Evolutionary conservation across 2,888 invertebrate species (phyloP), one percentile per base, ranked within the genome.

Genomic region (Blomia tropicalis): DNA sequence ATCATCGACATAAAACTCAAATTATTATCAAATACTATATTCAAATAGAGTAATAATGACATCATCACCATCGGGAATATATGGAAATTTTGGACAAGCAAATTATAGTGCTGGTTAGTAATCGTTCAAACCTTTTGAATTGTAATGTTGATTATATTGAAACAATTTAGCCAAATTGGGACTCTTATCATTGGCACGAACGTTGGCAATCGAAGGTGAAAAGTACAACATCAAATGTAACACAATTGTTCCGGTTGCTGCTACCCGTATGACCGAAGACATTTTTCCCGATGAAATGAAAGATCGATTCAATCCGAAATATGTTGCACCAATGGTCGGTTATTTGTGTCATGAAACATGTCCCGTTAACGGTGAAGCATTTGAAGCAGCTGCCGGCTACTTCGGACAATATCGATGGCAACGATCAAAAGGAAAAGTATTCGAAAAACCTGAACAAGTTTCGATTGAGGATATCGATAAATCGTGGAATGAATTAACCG

Each of bases 31-130:
- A n/a, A n/a, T n/a, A n/a, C n/a, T 36, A 71, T 70, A 66, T 53
- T 70, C 65, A 27, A 70, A 65, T 67, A 82, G 91, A 67, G 79
- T 98, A 66, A 85, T 98, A 66, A 86, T 95, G 82, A 95, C 95
- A 0, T 80, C 90, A 0, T 96, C 95, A 66, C 87, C 90, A 71
- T 86, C 95, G 59, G 98, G 95, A 4, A 75, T 98, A 58, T 90
- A 87, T 74, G 98, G 98, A 31, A 92, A 91, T 76, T 92, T 92
- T 74, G 92, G 92, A 0, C 92, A 93, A 75, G 82, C 87, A 23
- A 93, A 92, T 75, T 93, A 93, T 75, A 80, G 83, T 77, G 81
- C 76, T 69, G 74, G 75, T 76, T 67, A 29, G 31, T 23, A 54
- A 11, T 62, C 3, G 36, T 7, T 60, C 43, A 3, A 7, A 4